A percentile compares a stretch with the other conserved stretches of the same genome.
Conservation (phyloP, 2,113 vertebrate species). For the Thymallus thymallus region DNA sequence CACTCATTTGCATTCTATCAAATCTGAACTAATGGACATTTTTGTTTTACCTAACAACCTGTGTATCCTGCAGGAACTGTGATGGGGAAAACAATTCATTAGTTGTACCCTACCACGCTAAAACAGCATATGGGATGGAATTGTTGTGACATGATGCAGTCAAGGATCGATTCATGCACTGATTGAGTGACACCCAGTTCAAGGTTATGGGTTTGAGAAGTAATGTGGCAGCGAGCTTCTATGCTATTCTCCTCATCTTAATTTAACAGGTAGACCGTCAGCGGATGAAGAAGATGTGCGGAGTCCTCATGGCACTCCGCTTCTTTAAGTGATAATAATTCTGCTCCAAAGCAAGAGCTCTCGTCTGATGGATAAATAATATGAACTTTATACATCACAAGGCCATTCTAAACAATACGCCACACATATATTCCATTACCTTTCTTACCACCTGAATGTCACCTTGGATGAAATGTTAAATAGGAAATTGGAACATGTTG, state of each 20-base stretch:
- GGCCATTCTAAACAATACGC: neutral
- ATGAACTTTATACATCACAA: neutral
- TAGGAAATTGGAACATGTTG: neutral
- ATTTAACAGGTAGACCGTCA: neutral
- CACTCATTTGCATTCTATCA: conserved; percentile 64
- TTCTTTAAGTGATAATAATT: neutral
- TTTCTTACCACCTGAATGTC: neutral
- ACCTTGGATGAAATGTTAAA: neutral
- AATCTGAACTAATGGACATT: conserved; percentile 55
- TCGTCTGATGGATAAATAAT: neutral
- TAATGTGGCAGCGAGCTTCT: neutral
- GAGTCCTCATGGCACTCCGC: neutral
- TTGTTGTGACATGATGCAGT: conserved; percentile 18
- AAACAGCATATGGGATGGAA: conserved; percentile 22
- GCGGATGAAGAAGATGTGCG: neutral
- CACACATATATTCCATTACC: neutral
- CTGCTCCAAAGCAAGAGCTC: conserved; percentile 12
- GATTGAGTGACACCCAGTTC: conserved; percentile 29
- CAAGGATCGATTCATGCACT: conserved; percentile 10
- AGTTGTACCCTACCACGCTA: conserved; percentile 11
- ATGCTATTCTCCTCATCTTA: neutral
- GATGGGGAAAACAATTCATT: conserved; percentile 37
- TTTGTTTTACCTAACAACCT: conserved; percentile 37
- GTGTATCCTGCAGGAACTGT: conserved; percentile 39
- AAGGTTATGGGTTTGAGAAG: conserved; percentile 29